Evolutionary conservation across 1,140 invertebrate genomes (phyloP), one percentile per base, ranked within the genome.

Genomic region (Ceratina australensis): DNA sequence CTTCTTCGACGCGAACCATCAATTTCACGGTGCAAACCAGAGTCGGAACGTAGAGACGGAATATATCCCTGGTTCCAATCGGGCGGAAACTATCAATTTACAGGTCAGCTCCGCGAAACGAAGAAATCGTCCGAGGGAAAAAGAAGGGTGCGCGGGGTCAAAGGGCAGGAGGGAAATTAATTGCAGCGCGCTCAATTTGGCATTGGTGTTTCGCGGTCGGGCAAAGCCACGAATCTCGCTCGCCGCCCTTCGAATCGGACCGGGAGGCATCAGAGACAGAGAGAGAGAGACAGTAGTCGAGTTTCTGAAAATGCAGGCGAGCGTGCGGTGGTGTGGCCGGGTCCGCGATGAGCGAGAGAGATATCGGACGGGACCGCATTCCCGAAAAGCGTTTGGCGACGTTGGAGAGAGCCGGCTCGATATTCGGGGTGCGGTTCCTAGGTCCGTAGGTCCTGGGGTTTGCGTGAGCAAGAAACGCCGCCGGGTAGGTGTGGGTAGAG

Each of bases 391-490:
- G 81, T 87, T 89, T 81, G 80, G 80, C 82, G 82, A 85, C 86
- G 88, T 84, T 75, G 86, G 75, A 76, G 84, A 83, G 71, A 75
- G 18, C 77, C 86, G 79, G 90, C 87, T 91, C 89, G 88, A 91
- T 91, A 91, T 90, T 91, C 87, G 89, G 89, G 89, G 89, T 91
- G 90, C 89, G 90, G 90, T 91, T 89, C 89, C 89, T 89, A 89
- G 88, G 86, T 88, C 85, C 86, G 87, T 87, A 89, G 89, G 85
- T 88, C 85, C 87, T 85, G 28, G 88, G 88, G 88, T 89, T 90
- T 89, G 88, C 87, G 86, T 89, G 88, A 89, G 81, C 28, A 5
- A 2, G 28, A 33, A 5, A 33, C 28, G 28, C 5, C 28, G 28
- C n/a, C n/a, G n/a, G n/a, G n/a, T n/a, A n/a, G 28, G 28, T 2